Base-by-base conservation (phyloP, 2,113 vertebrate species). In the Protomyctophum bolini region DNA sequence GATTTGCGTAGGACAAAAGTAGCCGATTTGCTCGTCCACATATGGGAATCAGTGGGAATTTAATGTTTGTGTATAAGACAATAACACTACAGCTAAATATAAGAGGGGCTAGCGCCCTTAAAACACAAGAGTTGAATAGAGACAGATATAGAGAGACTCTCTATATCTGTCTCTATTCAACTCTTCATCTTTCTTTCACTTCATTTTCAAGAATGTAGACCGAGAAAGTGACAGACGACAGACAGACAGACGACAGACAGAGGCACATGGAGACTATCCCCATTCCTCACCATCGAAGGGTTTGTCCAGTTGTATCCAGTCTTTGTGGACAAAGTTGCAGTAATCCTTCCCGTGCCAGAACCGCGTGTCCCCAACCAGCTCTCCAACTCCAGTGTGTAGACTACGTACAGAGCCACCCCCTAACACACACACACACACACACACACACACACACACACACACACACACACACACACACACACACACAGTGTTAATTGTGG, bases 261-360 rank as follows among this genome's bases (percentile, higher is more conserved):
- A n/a, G 9, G 5, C 3, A 41, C 33, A 41, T 41, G 33, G 46
- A 28, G 46, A 7, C 0, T 5, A 50, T 12, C 77, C 91, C 90
- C 80, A 98, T 97, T 12, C 77, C 91, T 90, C 80, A 98, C 98
- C 98, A 67, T 97, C 97, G 55, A 99, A 99, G 2, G 98, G 98
- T 71, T 98, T 99, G 80, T 99, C 97, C 9, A 99, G 94, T 3
- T 99, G 96, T 45, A 99, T 93, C 98, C 98, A 99, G 89, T 99
- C 98, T 83, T 97, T 99, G 84, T 96, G 94, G 76, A 99, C 97
- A 0, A 98, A 99, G 92, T 99, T 99, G 89, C 98, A 99, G 72
- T 99, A 99, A 79, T 99, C 98, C 66, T 99, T 99, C 0, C 98
- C 98, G 0, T 99, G 98, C 98, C 98, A 99, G 93, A 99, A 99